These are phyloP conservation scores for Scomber colias DNA, from an alignment of 2,113 vertebrate genomes.

Conservation along the genomic window DNA sequence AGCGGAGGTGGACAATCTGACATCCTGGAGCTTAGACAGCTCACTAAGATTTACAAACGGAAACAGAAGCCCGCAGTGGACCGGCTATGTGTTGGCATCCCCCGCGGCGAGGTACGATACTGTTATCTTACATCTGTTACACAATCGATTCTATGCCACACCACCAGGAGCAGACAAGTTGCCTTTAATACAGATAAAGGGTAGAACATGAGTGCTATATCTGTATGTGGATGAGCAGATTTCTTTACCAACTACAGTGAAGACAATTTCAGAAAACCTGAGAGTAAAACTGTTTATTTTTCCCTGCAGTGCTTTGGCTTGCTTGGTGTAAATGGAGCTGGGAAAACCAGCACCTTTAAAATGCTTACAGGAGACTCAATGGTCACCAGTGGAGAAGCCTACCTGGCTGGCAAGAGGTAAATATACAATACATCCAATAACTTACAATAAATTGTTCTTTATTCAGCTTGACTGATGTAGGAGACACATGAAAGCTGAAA, in stretches of 20 bases:
- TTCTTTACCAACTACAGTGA: neutral
- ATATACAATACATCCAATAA: neutral
- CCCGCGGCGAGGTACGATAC: conserved; percentile 93
- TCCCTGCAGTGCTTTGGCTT: conserved; percentile 94
- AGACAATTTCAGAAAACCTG: too few species aligned
- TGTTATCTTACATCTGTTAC: neutral
- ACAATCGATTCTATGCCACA: neutral
- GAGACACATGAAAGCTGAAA: too few species aligned
- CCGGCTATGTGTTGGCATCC: conserved; percentile 96
- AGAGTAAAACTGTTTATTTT: neutral
- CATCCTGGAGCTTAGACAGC: conserved; percentile 93
- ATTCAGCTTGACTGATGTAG: too few species aligned
- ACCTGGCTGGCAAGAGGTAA: conserved; percentile 94
- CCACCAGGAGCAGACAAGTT: neutral
- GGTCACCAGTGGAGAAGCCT: conserved; percentile 94
- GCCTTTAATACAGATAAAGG: neutral
- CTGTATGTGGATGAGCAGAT: neutral
- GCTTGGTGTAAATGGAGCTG: conserved; percentile 97
- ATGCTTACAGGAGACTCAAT: conserved; percentile 97
- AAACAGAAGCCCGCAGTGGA: conserved; percentile 98
- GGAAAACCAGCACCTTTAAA: conserved; percentile 98
- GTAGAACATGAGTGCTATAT: too few species aligned
- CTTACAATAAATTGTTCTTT: too few species aligned
- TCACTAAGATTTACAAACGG: conserved; percentile 97
- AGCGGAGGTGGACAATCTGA: conserved; percentile 92